Evolutionary conservation across 2,888 invertebrate genomes (phyloP).

Genomic region (Dryomyza anilis): DNA sequence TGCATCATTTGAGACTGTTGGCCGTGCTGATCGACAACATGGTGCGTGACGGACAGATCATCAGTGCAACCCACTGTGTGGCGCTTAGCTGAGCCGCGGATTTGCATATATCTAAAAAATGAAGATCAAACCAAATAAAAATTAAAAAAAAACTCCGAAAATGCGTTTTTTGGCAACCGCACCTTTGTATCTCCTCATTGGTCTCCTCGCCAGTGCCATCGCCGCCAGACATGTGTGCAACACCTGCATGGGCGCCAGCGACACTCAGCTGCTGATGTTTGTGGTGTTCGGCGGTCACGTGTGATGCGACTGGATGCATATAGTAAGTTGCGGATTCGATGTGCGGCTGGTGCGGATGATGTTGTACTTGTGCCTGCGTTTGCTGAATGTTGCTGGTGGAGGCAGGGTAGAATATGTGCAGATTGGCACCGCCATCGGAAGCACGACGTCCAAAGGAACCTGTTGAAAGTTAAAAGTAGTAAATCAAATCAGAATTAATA

Average conservation of each 20-base stretch:
- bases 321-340: constrained; percentile 40
- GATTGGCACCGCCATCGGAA: constrained; percentile 94
- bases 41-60: constrained; percentile 63
- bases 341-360: too few species aligned
- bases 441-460: constrained; percentile 88
- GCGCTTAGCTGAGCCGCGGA: constrained; percentile 74
- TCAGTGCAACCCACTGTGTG: constrained; percentile 81
- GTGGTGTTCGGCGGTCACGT: constrained; percentile 42
- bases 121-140: neutral
- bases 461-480: constrained; percentile 59
- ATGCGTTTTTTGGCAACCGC: neutral
- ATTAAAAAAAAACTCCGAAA: neutral
- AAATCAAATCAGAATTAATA: neutral
- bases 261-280: constrained; percentile 36
- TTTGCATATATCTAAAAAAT: constrained; percentile 73
- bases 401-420: constrained; percentile 72
- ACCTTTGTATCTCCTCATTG: constrained; percentile 61
- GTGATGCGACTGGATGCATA: constrained; percentile 42
- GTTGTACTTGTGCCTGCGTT: constrained; percentile 39
- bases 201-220: constrained; percentile 50
- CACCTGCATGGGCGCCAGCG: neutral
- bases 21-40: constrained; percentile 36
- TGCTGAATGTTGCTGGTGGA: constrained; percentile 61
- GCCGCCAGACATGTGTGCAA: neutral
- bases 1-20: constrained; percentile 25